Conservation (phyloP, 2,888 invertebrate genomes). For the Schrankia costaestrigalis region DNA sequence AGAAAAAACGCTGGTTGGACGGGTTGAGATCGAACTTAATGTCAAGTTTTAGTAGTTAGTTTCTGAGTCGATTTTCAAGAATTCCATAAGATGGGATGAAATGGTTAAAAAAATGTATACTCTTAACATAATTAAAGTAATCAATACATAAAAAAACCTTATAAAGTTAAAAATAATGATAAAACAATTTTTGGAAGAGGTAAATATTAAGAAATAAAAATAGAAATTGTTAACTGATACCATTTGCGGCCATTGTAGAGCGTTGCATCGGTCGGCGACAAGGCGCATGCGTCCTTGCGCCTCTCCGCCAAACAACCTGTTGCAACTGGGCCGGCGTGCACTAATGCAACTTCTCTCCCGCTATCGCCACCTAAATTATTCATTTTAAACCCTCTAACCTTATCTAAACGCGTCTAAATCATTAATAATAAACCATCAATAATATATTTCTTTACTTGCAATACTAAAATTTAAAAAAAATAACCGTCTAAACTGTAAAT, state of each 20-base stretch:
- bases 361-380: constrained; percentile 54
- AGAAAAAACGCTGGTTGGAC: too few relatives aligned
- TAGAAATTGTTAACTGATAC: too few relatives aligned
- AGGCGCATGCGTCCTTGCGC: constrained; percentile 59
- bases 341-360: constrained; percentile 68
- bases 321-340: constrained; percentile 76
- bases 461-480: constrained; percentile 22
- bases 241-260: constrained; percentile 56
- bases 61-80: too few relatives aligned
- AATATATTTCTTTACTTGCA: constrained; percentile 13
- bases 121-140: too few relatives aligned
- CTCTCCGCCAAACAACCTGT: constrained; percentile 75
- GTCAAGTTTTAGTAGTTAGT: too few relatives aligned
- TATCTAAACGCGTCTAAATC: constrained; percentile 16
- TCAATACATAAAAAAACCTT: too few relatives aligned
- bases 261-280: constrained; percentile 47
- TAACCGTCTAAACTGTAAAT: constrained; percentile 25
- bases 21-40: too few relatives aligned
- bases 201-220: too few relatives aligned
- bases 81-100: too few relatives aligned
- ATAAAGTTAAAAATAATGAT: too few relatives aligned
- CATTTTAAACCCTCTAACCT: constrained; percentile 28
- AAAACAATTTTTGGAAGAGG: too few relatives aligned
- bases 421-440: constrained; percentile 17
- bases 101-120: too few relatives aligned